Base-by-base conservation (phyloP, 2,888 invertebrate genomes). In the Aricia artaxerxes region DNA sequence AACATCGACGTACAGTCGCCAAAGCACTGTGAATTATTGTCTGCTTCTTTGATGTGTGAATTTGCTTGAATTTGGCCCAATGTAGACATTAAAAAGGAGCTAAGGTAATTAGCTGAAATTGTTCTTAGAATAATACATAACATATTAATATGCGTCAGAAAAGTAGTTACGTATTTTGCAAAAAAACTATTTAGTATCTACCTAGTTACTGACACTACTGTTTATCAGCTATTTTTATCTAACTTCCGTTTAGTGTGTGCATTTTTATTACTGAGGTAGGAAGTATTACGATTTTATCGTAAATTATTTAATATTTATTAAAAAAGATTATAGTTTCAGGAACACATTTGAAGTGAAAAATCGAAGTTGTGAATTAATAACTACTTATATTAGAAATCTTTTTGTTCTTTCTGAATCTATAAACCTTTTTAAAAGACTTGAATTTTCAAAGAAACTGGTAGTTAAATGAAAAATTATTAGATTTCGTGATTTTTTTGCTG, bases 181-280 rank as follows among this genome's bases (percentile, higher is more conserved):
- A 64, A n/a, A n/a, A n/a, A n/a, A n/a, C n/a, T n/a, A n/a, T n/a
- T n/a, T n/a, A 57, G 57, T 44, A 9, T 9, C 5, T 40, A 73
- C 9, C n/a, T 49, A 75, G 13, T 49, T 24, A 75, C 75, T 44
- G n/a, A 73, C 73, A 44, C 73, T 73, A 40, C 73, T 13, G 13
- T 75, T 73, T 75, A 75, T 75, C 75, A 44, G 31, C 49, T 75
- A 75, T 44, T 75, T 75, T 75, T 44, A 75, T 75, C 75, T 75
- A 4, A 49, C 49, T 75, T 75, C 75, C 75, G 75, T 49, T 75
- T 24, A 44, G 24, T 49, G 24, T 49, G 31, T 75, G 11, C 11
- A 11, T 31, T 44, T 24, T 44, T 13, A 69, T 69, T 69, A 64
- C 64, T 24, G 2, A 69, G 13, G 64, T 64, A 69, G 11, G 11